Evolutionary conservation across 2,888 invertebrate genomes (phyloP).

Genomic region (Chloroclystis v-ata): DNA sequence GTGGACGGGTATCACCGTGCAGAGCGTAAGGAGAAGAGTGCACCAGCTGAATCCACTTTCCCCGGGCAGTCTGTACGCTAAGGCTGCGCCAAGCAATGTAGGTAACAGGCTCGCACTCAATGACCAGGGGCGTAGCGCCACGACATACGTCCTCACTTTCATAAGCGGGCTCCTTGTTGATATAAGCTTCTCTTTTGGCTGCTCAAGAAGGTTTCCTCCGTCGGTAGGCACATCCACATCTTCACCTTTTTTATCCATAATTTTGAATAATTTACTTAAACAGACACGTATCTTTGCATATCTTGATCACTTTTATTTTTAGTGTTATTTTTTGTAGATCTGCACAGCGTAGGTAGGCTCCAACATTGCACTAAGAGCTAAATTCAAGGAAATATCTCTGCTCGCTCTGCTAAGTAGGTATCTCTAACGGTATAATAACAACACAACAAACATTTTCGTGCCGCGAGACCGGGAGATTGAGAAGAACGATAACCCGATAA

Average conservation of each 20-base stretch:
- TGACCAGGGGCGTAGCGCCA: constrained; percentile 96
- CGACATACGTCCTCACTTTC: constrained; percentile 92
- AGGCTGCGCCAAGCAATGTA: constrained; percentile 91
- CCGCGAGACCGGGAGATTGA: too few species aligned
- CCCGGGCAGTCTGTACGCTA: constrained; percentile 90
- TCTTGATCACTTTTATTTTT: too few species aligned
- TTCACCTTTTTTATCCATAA: constrained; percentile 50
- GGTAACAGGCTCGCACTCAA: constrained; percentile 94
- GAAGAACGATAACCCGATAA: too few species aligned
- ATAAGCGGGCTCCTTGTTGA: constrained; percentile 80
- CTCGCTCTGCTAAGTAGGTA: too few species aligned
- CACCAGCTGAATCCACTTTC: constrained; percentile 87
- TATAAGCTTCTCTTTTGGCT: constrained; percentile 57
- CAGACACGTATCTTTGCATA: too few species aligned
- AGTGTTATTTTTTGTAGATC: too few species aligned
- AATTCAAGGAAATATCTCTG: too few species aligned
- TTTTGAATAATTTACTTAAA: neutral
- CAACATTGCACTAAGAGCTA: too few species aligned
- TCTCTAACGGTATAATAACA: too few species aligned
- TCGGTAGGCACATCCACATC: constrained; percentile 56
- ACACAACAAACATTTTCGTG: too few species aligned
- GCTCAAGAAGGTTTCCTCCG: constrained; percentile 68
- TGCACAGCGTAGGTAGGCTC: too few species aligned
- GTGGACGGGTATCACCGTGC: constrained; percentile 94
- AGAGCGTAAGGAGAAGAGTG: constrained; percentile 87